A percentile compares a stretch with the other conserved stretches of the same genome.
Conservation (phyloP, 2,797 vertebrate genomes). For the Lophotriccus pileatus region DNA sequence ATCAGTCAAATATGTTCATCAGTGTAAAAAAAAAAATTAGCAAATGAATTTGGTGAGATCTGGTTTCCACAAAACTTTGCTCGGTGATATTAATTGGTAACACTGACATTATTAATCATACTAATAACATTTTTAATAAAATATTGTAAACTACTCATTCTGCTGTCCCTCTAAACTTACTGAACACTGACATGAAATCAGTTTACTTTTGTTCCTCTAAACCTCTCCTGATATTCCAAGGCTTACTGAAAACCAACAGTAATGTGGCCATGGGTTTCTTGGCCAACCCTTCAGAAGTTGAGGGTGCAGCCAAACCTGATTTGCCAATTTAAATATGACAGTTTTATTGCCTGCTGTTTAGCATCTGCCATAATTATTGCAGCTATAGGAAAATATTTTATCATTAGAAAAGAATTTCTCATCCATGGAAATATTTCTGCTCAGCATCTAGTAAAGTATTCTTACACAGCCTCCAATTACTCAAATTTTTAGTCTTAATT, state of each 20-base stretch:
- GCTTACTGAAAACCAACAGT: neutral
- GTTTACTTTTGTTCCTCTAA: neutral
- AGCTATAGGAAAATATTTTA: conserved; percentile 30
- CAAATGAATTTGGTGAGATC: neutral
- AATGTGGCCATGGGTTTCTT: neutral
- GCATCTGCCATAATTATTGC: conserved; percentile 8
- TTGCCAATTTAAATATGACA: neutral
- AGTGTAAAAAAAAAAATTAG: neutral
- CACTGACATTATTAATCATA: neutral
- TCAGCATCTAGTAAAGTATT: neutral
- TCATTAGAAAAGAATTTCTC: conserved; percentile 8
- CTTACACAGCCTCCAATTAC: conserved; percentile 3
- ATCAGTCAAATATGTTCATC: neutral
- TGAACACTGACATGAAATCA: neutral
- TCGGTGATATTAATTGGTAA: neutral
- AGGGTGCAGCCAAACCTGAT: conserved; percentile 3
- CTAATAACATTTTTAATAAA: neutral
- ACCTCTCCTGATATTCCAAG: neutral
- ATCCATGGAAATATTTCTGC: conserved; percentile 19
- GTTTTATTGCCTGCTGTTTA: conserved; percentile 26
- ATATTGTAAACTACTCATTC: neutral
- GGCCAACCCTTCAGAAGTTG: neutral
- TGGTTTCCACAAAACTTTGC: neutral
- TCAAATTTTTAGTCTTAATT: conserved; percentile 16
- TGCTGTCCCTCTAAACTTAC: neutral